Evolutionary conservation across 2,888 invertebrate species (phyloP), one percentile per base, ranked within the genome.

Genomic region (Ischnura elegans): DNA sequence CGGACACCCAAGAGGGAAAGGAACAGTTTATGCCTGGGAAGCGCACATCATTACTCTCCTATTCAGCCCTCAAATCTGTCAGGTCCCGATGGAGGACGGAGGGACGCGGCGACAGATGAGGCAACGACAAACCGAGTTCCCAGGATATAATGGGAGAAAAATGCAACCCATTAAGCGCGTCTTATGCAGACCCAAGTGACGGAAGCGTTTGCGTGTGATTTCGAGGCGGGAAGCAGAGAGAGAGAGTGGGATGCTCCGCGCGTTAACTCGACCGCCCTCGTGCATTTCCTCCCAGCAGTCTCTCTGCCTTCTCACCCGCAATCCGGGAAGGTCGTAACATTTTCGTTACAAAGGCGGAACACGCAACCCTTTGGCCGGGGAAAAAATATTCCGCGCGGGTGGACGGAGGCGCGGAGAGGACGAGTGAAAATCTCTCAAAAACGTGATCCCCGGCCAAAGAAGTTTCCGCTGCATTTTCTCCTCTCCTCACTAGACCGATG

Each of bases 381-480:
- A 47, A 61, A 66, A 66, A 8, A 6, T 66, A n/a, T n/a, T n/a
- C 61, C 25, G n/a, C 43, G 16, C 43, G 10, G n/a, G 61, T 90
- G 90, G 90, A 90, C 43, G 42, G 90, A 51, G 2, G 87, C 21
- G 86, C 61, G 36, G 51, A 21, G 61, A 76, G 36, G 76, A 36
- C 76, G 36, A 55, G 90, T 66, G 61, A 90, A 61, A 90, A 66
- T 61, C 90, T 61, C 90, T 90, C 61, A n/a, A 66, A 90, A 25
- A 66, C 90, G 87, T 61, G 87, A 87, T 36, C 36, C 45, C n/a
- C 42, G 21, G 85, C 16, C 8, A 25, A 3, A n/a, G n/a, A n/a
- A 42, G 61, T 43, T 90, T 90, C 61, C 90, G 61, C 61, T 51
- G 6, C 90, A n/a, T 90, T 90, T 90, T 90, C 90, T 87, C 90